Evolutionary conservation across 2,888 invertebrate species (phyloP).

Genomic region (Pantelozetes paolii): DNA sequence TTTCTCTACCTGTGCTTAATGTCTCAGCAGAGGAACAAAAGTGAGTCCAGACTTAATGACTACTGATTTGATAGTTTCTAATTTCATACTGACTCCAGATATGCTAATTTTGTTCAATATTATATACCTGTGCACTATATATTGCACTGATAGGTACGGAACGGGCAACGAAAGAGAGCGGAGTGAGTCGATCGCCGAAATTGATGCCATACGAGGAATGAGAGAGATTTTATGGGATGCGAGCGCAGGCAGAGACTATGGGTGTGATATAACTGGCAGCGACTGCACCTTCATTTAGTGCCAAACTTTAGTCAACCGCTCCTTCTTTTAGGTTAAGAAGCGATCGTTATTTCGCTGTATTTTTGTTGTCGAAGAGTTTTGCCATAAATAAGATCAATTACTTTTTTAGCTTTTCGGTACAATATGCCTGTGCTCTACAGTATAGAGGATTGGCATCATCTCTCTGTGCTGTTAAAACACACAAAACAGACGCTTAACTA

Average conservation of each 20-base stretch:
- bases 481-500: background rate
- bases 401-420: conserved; percentile 19
- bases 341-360: conserved; percentile 7
- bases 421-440: conserved; percentile 10
- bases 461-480: background rate
- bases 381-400: conserved; percentile 36
- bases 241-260: background rate
- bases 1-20: background rate
- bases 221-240: conserved; percentile 30
- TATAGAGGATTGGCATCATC: conserved; percentile 14
- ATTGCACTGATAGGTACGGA: background rate
- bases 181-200: conserved; percentile 25
- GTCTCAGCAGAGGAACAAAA: background rate
- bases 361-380: conserved; percentile 35
- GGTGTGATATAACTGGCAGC: conserved; percentile 37
- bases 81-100: conserved; percentile 35
- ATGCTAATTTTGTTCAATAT: conserved; percentile 23
- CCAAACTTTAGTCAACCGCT: conserved; percentile 20
- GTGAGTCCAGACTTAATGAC: conserved; percentile 33
- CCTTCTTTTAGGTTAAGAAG: conserved; percentile 30
- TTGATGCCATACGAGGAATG: background rate
- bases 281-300: conserved; percentile 30
- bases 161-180: background rate
- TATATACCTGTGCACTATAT: conserved; percentile 3
- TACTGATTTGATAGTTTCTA: conserved; percentile 30